These are phyloP conservation scores for Proales similis DNA, from an alignment of 1,140 invertebrate species.

Conservation along the genomic window DNA sequence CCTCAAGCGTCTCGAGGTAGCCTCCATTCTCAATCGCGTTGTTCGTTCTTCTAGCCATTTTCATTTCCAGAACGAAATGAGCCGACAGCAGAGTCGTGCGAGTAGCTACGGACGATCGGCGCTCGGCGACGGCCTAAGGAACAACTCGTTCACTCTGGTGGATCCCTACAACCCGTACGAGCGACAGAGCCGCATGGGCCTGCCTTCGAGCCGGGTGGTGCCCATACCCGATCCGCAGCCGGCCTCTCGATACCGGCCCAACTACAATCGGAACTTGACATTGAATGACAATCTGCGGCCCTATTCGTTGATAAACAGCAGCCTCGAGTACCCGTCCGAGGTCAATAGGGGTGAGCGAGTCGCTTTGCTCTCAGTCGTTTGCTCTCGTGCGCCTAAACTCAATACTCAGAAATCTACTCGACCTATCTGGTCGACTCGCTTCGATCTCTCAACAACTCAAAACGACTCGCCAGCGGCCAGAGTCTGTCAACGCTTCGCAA, in stretches of 20 bases:
- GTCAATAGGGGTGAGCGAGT: conserved; percentile 11
- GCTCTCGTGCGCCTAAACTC: no score
- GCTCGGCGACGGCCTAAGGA: no score
- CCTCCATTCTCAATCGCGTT: background rate
- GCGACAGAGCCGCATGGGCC: background rate
- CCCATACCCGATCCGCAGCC: conserved; percentile 6
- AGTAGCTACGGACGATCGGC: no score
- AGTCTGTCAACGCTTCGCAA: no score
- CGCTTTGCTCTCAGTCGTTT: background rate
- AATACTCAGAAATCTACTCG: conserved; percentile 18
- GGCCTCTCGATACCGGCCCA: background rate
- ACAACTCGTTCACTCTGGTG: no score
- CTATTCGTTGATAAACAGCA: background rate
- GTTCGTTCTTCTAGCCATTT: background rate
- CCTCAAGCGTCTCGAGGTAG: conserved; percentile 28
- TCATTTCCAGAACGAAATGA: conserved; percentile 20
- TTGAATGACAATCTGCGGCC: background rate
- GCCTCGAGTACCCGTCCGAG: conserved; percentile 26
- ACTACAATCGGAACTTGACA: conserved; percentile 1
- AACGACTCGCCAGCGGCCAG: conserved; percentile 29
- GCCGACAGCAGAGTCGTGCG: conserved; percentile 10
- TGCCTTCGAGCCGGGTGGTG: background rate
- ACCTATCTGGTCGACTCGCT: conserved; percentile 36
- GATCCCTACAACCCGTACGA: background rate
- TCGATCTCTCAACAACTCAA: conserved; percentile 22